These are phyloP conservation scores for Phymastichus coffea DNA, from an alignment of 1,140 invertebrate species.

Conservation along the genomic window DNA sequence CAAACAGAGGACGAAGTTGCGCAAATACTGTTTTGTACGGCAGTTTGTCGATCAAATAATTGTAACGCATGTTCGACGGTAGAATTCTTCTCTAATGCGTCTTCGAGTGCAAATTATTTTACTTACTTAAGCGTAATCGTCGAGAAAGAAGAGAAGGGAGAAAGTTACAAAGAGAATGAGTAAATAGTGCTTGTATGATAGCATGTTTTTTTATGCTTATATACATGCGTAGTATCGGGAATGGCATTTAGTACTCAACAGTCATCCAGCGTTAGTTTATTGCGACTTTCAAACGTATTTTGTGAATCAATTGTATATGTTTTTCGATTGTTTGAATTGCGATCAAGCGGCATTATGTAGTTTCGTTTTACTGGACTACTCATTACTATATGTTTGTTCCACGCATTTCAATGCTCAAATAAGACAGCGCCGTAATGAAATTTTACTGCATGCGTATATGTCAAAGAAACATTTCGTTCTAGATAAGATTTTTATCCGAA, in stretches of 20 bases:
- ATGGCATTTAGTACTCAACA: conserved; percentile 16
- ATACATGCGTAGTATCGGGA: conserved; percentile 2
- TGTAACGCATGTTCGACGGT: conserved; percentile 24
- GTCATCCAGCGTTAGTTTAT: conserved; percentile 21
- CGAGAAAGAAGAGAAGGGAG: conserved; percentile 3
- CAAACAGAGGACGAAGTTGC: not conserved
- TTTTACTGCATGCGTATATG: conserved; percentile 24
- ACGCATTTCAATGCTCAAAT: not conserved
- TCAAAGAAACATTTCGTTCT: conserved; percentile 15
- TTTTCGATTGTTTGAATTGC: too few species aligned
- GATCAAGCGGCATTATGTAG: too few species aligned
- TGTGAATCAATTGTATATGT: too few species aligned
- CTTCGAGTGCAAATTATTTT: not conserved
- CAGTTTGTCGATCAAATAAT: too few species aligned
- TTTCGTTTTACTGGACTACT: too few species aligned
- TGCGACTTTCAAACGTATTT: too few species aligned
- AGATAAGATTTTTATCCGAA: conserved; percentile 25
- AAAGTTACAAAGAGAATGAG: too few species aligned
- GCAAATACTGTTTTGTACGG: too few species aligned
- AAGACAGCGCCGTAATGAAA: not conserved
- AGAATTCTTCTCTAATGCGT: conserved; percentile 19
- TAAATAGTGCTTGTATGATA: conserved; percentile 9
- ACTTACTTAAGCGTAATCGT: conserved; percentile 16
- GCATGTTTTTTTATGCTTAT: conserved; percentile 14
- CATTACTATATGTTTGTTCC: conserved; percentile 14